Evolutionary conservation across 2,113 vertebrate species (phyloP).

Genomic region (Perca fluviatilis): DNA sequence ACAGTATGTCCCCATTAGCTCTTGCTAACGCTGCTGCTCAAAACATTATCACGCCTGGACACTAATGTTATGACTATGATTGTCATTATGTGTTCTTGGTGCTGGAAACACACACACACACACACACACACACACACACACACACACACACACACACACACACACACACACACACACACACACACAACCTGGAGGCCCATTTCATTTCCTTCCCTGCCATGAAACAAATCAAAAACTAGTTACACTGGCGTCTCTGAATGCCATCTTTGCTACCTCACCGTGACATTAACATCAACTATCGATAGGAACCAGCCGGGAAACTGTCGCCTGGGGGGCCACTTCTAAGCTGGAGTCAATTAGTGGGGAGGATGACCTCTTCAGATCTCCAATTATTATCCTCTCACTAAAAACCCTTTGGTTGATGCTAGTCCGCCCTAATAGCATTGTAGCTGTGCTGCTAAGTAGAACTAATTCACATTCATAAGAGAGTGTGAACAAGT

Average conservation of each 20-base stretch:
- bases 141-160: not conserved
- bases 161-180: not conserved
- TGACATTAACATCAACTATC: constrained; percentile 54
- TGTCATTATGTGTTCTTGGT: constrained; percentile 48
- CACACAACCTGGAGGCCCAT: constrained; percentile 40
- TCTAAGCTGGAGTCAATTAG: constrained; percentile 71
- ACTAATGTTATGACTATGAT: constrained; percentile 69
- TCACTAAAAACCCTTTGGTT: constrained; percentile 59
- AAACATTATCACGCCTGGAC: constrained; percentile 65
- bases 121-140: constrained; percentile 30
- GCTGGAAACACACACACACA: constrained; percentile 37
- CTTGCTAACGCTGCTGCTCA: constrained; percentile 40
- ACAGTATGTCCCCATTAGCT: constrained; percentile 70
- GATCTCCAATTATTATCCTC: constrained; percentile 56
- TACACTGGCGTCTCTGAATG: constrained; percentile 54
- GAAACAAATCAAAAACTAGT: constrained; percentile 79
- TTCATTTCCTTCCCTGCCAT: constrained; percentile 55
- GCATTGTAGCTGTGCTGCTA: constrained; percentile 36
- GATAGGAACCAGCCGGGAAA: constrained; percentile 44
- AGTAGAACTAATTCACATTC: constrained; percentile 46
- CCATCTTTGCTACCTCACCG: constrained; percentile 31
- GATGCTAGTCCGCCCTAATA: constrained; percentile 51
- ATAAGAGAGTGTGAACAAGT: constrained; percentile 6
- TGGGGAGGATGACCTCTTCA: constrained; percentile 53
- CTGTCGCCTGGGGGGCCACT: constrained; percentile 37